Conservation (phyloP, 2,888 invertebrate species). For the Mythimna pallens region DNA sequence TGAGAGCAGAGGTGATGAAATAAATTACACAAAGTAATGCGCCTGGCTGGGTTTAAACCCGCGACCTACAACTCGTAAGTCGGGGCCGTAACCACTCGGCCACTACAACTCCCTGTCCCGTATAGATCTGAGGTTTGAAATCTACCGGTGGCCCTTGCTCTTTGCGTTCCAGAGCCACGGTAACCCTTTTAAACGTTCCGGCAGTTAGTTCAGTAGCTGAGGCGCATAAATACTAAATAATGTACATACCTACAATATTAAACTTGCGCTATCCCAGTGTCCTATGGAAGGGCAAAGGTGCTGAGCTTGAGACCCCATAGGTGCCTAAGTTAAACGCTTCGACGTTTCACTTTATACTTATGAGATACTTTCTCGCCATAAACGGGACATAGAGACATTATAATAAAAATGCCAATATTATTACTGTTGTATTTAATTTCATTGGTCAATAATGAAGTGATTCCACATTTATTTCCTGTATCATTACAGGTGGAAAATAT, state of each 20-base stretch:
- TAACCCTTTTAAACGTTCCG: too few relatives aligned
- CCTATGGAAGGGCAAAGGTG: neutral
- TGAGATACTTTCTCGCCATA: neutral
- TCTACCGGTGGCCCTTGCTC: too few relatives aligned
- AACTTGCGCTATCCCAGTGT: constrained; percentile 1
- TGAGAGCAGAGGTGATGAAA: too few relatives aligned
- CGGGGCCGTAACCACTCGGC: too few relatives aligned
- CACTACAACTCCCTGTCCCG: too few relatives aligned
- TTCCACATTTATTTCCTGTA: constrained; percentile 7
- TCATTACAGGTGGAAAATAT: constrained; percentile 79
- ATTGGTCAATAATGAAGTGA: neutral
- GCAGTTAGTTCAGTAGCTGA: neutral
- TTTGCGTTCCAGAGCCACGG: too few relatives aligned
- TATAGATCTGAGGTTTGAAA: too few relatives aligned
- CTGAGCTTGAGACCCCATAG: neutral
- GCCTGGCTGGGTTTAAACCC: too few relatives aligned
- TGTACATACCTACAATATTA: neutral
- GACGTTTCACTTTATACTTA: neutral
- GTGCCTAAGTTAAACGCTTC: neutral
- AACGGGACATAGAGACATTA: neutral
- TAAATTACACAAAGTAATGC: too few relatives aligned
- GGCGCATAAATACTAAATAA: neutral
- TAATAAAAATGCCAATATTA: neutral
- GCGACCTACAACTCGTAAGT: too few relatives aligned
- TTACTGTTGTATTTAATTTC: constrained; percentile 12